Percentiles rank a stretch among this genome's conserved stretches.
These are phyloP conservation scores for Lacanobia oleracea DNA, from an alignment of 2,888 invertebrate genomes.

Conservation along the genomic window DNA sequence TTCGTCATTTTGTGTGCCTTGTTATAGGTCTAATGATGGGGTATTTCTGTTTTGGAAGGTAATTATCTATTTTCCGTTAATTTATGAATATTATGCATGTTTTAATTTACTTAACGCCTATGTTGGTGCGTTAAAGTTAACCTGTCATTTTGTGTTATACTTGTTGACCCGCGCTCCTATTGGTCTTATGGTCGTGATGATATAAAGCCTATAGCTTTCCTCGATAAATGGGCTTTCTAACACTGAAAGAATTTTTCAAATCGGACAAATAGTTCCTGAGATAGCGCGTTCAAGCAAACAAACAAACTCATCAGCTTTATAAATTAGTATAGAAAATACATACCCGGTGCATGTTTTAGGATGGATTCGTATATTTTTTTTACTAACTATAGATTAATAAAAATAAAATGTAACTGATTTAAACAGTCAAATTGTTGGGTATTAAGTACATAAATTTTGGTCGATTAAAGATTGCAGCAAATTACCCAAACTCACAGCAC, in stretches of 20 bases:
- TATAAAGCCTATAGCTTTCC: no score
- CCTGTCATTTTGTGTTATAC: neutral
- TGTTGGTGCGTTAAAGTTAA: neutral
- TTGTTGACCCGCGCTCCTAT: no score
- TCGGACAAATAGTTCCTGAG: no score
- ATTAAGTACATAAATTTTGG: neutral
- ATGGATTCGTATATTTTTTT: neutral
- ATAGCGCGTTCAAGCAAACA: no score
- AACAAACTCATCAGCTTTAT: no score
- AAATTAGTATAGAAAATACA: no score
- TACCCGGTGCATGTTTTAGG: neutral
- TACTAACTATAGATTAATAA: no score
- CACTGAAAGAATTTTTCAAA: no score
- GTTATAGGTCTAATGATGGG: conserved; percentile 95
- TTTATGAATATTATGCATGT: conserved; percentile 36
- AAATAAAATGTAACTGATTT: neutral
- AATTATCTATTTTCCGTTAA: conserved; percentile 79
- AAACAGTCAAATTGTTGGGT: neutral
- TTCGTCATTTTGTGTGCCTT: conserved; percentile 95
- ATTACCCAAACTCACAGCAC: neutral
- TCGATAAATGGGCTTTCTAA: no score
- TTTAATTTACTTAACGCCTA: conserved; percentile 15
- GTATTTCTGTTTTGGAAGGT: conserved; percentile 97
- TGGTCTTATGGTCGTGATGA: no score
- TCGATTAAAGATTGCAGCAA: neutral